These are phyloP conservation scores for Epinephelus cyanopodus DNA, from an alignment of 2,113 vertebrate genomes.

Conservation along the genomic window DNA sequence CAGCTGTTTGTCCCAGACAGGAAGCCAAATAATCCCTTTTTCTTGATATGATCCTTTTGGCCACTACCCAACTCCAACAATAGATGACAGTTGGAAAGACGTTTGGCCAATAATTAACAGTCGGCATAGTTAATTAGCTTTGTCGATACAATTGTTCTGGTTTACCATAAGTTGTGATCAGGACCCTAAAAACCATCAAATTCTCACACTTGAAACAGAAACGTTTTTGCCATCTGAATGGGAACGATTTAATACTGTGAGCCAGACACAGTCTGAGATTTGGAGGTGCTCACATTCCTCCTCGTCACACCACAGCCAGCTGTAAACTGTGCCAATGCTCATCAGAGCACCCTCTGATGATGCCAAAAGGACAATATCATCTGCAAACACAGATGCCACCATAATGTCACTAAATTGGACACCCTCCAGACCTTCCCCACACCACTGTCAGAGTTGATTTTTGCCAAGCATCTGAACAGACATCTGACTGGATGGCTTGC, in stretches of 20 bases:
- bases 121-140: not conserved
- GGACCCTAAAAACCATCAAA: not conserved
- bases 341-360: slow-evolving; percentile 18
- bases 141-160: not conserved
- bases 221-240: not conserved
- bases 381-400: slow-evolving; percentile 49
- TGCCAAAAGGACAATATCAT: slow-evolving; percentile 56
- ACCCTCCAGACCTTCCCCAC: slow-evolving; percentile 47
- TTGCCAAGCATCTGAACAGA: slow-evolving; percentile 57
- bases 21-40: not conserved
- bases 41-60: not conserved
- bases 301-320: slow-evolving; percentile 13
- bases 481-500: slow-evolving; percentile 17
- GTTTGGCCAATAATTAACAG: not conserved
- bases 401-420: slow-evolving; percentile 66
- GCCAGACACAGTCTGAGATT: not conserved
- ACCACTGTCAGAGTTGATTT: slow-evolving; percentile 5
- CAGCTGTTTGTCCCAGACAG: slow-evolving; percentile 15
- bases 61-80: not conserved
- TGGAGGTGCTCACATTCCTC: not conserved
- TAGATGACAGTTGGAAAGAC: not conserved
- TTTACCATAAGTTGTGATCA: not conserved
- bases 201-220: not conserved
- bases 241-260: not conserved
- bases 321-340: slow-evolving; percentile 17